Evolutionary conservation across 2,113 vertebrate species (phyloP).

Genomic region (Ochotona princeps): DNA sequence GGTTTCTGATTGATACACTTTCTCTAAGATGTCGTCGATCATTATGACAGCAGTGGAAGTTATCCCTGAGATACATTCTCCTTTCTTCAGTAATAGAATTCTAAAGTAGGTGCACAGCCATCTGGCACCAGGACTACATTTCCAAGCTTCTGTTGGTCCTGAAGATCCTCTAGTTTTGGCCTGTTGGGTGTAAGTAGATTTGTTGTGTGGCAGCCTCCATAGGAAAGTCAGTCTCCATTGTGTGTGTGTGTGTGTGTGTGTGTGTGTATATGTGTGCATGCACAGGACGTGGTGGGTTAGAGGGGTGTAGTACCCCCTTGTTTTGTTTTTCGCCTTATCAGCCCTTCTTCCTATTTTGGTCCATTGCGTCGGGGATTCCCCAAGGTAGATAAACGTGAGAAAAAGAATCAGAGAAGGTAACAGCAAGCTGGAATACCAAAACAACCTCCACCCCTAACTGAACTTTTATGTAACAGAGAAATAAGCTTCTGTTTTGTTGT

Average conservation of each 20-base stretch:
- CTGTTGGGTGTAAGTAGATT: neutral
- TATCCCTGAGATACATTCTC: neutral
- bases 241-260: neutral
- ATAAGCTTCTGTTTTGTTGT: neutral
- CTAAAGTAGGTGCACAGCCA: neutral
- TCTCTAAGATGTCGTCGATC: neutral
- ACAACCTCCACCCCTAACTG: neutral
- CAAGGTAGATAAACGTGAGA: neutral
- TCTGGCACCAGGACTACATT: neutral
- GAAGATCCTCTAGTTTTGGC: neutral
- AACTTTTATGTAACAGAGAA: neutral
- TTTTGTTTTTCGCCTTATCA: neutral
- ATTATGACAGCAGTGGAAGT: neutral
- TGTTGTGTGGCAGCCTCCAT: neutral
- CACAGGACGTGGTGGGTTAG: neutral
- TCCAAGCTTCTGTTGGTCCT: neutral
- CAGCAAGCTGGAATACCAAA: neutral
- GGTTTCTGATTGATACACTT: neutral
- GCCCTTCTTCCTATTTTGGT: neutral
- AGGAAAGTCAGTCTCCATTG: neutral
- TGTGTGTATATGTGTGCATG: neutral
- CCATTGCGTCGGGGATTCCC: neutral
- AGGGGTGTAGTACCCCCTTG: neutral
- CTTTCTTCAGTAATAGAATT: conserved; percentile 3
- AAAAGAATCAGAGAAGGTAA: neutral